Base-by-base conservation (phyloP, 2,113 vertebrate species). In the Coturnix japonica region DNA sequence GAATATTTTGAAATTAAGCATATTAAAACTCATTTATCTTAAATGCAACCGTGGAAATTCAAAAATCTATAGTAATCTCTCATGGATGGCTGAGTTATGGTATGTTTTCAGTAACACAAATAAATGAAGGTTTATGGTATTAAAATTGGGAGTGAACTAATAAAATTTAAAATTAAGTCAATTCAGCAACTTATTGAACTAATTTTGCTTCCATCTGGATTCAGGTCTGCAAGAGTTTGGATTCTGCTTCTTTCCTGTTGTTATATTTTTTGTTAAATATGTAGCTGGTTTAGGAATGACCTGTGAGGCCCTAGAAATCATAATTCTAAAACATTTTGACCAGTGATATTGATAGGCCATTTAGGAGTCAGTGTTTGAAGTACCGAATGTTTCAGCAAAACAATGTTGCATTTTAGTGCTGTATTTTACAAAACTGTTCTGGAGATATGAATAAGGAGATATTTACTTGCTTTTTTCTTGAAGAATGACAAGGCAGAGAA, bases 11-110 rank as follows among this genome's bases (percentile, higher is more conserved):
- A 94, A 96, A 93, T 96, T 87, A 94, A 97, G 84, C 69, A 87
- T 95, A 94, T 78, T 93, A 93, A 93, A 97, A 30, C n/a, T 67
- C 80, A 75, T 96, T 96, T 89, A 86, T 97, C 95, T 96, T 93
- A 92, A 90, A 93, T 79, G 46, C 61, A 35, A 13, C 85, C 39
- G 61, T 95, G 79, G 87, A 97, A 91, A 87, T 93, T 80, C 2
- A 25, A 91, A 97, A 96, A 95, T 96, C 91, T 87, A 82, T 96
- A 93, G 67, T 88, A 91, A 84, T 73, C 65, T 93, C 91, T 95
- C 90, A 92, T 41, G 88, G 73, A 82, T 81, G 54, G 53, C 71
- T 94, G 93, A 93, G 47, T 95, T 76, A 81, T 67, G 28, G 28
- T 95, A 47, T 73, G 17, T 71, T 75, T 91, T 85, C n/a, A 43